Evolutionary conservation across 2,797 vertebrate species (phyloP).

Genomic region (Hipposideros larvatus): DNA sequence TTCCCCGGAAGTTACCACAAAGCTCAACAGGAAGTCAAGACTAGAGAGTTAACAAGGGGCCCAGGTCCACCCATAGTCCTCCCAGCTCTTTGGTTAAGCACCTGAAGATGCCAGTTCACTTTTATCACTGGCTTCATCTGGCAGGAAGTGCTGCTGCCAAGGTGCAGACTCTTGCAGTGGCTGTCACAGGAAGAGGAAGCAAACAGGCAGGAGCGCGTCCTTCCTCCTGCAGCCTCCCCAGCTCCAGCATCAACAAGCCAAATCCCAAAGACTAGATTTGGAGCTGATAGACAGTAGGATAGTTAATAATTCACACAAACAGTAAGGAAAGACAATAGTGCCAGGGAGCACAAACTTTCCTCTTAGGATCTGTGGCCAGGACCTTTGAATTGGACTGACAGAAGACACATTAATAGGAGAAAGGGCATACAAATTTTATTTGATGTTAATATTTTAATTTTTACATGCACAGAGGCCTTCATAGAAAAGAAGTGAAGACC

Average conservation of each 20-base stretch:
- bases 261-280: neutral
- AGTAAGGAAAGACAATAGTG: neutral
- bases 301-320: neutral
- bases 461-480: neutral
- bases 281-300: neutral
- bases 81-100: too few species aligned
- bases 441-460: neutral
- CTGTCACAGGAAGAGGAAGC: neutral
- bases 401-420: neutral
- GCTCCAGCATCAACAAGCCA: neutral
- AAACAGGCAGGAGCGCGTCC: neutral
- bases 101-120: too few species aligned
- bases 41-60: too few species aligned
- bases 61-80: too few species aligned
- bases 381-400: neutral
- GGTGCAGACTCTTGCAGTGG: neutral
- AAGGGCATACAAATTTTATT: neutral
- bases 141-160: neutral
- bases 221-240: neutral
- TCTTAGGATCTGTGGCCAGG: neutral
- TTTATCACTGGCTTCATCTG: neutral
- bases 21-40: too few species aligned
- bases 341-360: neutral
- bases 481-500: neutral
- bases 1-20: too few species aligned